Percentiles rank a stretch among this genome's conserved stretches.
These are phyloP conservation scores for Zosterops borbonicus DNA, from an alignment of 2,113 vertebrate genomes.

Conservation along the genomic window DNA sequence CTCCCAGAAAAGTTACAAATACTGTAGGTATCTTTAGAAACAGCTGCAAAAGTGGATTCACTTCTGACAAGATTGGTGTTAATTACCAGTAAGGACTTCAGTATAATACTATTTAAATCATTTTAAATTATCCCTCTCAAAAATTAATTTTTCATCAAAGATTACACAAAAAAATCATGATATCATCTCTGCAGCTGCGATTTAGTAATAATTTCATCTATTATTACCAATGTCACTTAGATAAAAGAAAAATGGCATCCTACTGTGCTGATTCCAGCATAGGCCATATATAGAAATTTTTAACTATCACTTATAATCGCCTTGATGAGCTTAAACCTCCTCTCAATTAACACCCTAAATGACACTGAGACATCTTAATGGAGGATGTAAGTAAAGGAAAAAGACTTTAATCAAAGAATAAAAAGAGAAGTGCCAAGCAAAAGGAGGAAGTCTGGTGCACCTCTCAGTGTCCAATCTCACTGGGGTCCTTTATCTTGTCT, in stretches of 20 bases:
- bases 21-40: constrained; percentile 81
- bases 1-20: constrained; percentile 77
- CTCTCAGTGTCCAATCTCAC: constrained; percentile 41
- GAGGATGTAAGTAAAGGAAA: constrained; percentile 84
- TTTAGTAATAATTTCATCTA: constrained; percentile 92
- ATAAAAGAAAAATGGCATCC: constrained; percentile 91
- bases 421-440: constrained; percentile 56
- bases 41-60: constrained; percentile 81
- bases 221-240: constrained; percentile 92
- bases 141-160: constrained; percentile 84
- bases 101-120: constrained; percentile 86
- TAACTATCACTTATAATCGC: constrained; percentile 95
- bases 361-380: constrained; percentile 89
- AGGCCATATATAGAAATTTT: constrained; percentile 94
- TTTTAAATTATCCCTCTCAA: constrained; percentile 88
- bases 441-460: constrained; percentile 33
- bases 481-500: constrained; percentile 26
- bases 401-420: constrained; percentile 82
- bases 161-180: constrained; percentile 87
- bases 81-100: constrained; percentile 84
- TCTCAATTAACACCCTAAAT: constrained; percentile 97
- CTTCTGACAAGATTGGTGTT: constrained; percentile 83
- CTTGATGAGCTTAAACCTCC: constrained; percentile 93
- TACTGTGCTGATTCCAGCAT: constrained; percentile 85
- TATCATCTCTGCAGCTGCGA: constrained; percentile 89